A percentile compares a stretch with the other conserved stretches of the same genome.
Evolutionary conservation across 1,140 invertebrate genomes (phyloP).

Genomic region (Nymphalis io): DNA sequence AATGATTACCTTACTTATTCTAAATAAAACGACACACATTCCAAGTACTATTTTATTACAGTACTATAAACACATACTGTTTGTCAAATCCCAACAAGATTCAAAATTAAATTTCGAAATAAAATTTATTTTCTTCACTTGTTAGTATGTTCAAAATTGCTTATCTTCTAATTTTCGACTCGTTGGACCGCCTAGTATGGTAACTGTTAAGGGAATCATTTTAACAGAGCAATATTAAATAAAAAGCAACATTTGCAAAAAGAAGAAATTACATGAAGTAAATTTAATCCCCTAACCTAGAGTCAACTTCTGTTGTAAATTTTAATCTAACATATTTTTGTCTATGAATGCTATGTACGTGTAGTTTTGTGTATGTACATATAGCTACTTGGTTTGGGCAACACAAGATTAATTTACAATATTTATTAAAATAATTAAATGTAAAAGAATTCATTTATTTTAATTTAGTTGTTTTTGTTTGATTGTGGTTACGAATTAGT

Average conservation of each 20-base stretch:
- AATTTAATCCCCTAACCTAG: too few species aligned
- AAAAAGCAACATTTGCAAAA: not conserved
- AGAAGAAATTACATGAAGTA: not conserved
- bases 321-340: too few species aligned
- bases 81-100: slow-evolving; percentile 30
- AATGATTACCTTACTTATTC: not conserved
- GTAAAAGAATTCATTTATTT: too few species aligned
- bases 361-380: too few species aligned
- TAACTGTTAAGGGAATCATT: slow-evolving; percentile 57
- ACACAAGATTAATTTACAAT: too few species aligned
- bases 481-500: too few species aligned
- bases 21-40: not conserved
- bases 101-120: slow-evolving; percentile 1
- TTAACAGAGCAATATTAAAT: not conserved
- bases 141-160: slow-evolving; percentile 19
- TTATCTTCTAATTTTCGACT: slow-evolving; percentile 74
- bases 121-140: slow-evolving; percentile 16
- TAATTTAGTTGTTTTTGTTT: too few species aligned
- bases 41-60: slow-evolving; percentile 28
- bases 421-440: too few species aligned
- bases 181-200: slow-evolving; percentile 69
- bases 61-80: slow-evolving; percentile 34
- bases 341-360: too few species aligned
- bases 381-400: too few species aligned
- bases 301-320: too few species aligned